phyloP scores from a whole-genome alignment of 2,888 invertebrate species.

The Oligia latruncula region DNA sequence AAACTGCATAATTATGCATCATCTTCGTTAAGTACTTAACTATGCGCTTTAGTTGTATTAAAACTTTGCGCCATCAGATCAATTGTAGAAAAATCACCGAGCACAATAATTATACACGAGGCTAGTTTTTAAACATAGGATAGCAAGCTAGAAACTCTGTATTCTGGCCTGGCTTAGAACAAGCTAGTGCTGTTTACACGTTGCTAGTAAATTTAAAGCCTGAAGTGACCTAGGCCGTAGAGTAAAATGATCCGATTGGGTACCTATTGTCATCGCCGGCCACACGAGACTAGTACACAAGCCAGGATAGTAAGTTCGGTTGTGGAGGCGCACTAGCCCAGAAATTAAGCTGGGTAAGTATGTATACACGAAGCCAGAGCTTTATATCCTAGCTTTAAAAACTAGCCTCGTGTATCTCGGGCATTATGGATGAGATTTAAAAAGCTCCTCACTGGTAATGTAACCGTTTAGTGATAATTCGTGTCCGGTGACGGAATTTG shows the following conservation, averaged over 20 bases:
- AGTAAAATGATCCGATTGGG: too few species aligned
- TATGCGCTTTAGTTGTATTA: background rate
- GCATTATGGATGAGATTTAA: constrained; percentile 30
- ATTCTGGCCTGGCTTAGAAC: background rate
- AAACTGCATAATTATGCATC: constrained; percentile 11
- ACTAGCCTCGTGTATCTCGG: too few species aligned
- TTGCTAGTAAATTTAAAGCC: too few species aligned
- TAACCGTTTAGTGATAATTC: constrained; percentile 59
- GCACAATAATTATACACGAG: background rate
- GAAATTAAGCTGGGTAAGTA: too few species aligned
- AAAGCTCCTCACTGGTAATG: constrained; percentile 15
- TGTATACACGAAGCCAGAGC: too few species aligned
- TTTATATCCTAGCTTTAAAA: too few species aligned
- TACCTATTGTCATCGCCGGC: too few species aligned
- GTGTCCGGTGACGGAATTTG: constrained; percentile 73
- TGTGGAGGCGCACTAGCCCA: too few species aligned
- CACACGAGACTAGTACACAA: too few species aligned
- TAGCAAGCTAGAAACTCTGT: background rate
- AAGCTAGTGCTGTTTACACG: background rate
- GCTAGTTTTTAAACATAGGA: background rate
- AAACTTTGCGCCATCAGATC: background rate
- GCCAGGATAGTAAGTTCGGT: too few species aligned
- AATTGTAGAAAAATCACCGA: background rate
- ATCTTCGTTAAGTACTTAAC: background rate
- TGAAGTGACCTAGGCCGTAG: too few species aligned